A percentile compares a stretch with the other conserved stretches of the same genome.
Evolutionary conservation across 92 coral and sea anemone species (phyloP).

Genomic region (Palythoa caribaeorum): DNA sequence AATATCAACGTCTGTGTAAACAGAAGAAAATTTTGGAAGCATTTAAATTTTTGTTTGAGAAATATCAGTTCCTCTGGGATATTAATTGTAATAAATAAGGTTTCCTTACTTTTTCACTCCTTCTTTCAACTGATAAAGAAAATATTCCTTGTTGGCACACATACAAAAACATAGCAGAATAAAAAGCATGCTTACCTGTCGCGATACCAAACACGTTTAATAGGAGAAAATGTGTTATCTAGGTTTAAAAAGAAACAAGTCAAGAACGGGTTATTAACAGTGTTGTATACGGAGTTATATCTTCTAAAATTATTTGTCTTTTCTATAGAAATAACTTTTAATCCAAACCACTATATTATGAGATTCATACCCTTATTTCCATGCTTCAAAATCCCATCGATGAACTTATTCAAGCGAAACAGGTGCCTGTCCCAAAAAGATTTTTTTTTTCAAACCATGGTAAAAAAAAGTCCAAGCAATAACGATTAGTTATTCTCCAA

Average conservation of each 20-base stretch:
- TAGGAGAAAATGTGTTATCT: slow-evolving; percentile 21
- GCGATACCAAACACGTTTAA: not conserved
- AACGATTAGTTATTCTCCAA: not conserved
- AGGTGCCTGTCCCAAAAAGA: slow-evolving; percentile 43
- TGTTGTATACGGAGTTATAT: not conserved
- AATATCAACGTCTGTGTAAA: slow-evolving; percentile 31
- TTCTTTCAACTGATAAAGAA: slow-evolving; percentile 18
- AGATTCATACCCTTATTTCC: slow-evolving; percentile 29
- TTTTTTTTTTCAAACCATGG: slow-evolving; percentile 18
- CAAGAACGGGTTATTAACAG: not conserved
- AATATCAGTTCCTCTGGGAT: not conserved
- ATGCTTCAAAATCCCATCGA: slow-evolving; percentile 31
- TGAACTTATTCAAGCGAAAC: not conserved
- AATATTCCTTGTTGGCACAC: not conserved
- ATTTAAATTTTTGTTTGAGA: not conserved
- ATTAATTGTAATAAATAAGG: slow-evolving; percentile 5
- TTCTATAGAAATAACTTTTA: not conserved
- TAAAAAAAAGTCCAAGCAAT: not conserved
- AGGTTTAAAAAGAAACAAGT: not conserved
- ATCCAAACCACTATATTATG: not conserved
- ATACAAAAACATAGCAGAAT: not conserved
- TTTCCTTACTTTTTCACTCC: not conserved
- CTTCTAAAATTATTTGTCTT: not conserved
- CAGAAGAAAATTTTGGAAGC: slow-evolving; percentile 26
- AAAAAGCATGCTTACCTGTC: slow-evolving; percentile 27